These are phyloP conservation scores for Notodonta ziczac DNA, from an alignment of 2,888 invertebrate genomes.

Conservation along the genomic window DNA sequence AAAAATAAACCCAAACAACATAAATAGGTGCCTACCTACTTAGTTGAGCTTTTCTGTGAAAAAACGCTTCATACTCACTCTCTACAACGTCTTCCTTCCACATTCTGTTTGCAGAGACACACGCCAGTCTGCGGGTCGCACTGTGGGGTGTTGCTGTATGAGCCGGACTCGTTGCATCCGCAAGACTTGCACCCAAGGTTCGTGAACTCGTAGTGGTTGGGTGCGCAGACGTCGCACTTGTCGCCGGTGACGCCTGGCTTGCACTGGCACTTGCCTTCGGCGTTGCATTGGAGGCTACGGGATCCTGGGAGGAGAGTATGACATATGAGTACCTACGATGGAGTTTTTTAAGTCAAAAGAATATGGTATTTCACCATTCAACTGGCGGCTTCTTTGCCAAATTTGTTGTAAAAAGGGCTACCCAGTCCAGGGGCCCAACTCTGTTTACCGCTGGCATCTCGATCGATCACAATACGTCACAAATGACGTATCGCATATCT, in stretches of 20 bases:
- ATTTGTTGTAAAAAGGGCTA: no score
- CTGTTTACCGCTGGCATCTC: no score
- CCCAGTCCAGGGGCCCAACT: no score
- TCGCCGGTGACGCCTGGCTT: conserved; percentile 98
- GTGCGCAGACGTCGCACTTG: conserved; percentile 93
- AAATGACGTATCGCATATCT: no score
- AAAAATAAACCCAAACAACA: no score
- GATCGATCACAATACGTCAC: no score
- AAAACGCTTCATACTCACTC: conserved; percentile 82
- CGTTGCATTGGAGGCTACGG: conserved; percentile 94
- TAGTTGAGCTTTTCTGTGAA: no score
- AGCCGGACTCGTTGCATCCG: conserved; percentile 94
- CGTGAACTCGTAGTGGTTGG: conserved; percentile 96
- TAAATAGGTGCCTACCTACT: no score
- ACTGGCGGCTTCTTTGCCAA: no score
- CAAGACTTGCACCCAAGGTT: conserved; percentile 96
- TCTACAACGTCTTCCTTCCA: conserved; percentile 97
- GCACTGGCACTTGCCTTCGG: conserved; percentile 96
- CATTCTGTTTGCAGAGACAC: conserved; percentile 95
- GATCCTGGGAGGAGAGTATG: conserved; percentile 85
- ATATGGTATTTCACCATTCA: no score
- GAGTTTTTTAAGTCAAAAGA: no score
- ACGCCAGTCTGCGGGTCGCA: conserved; percentile 93
- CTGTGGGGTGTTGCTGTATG: conserved; percentile 90
- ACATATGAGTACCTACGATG: no score